These are phyloP conservation scores for Scaptomyza cyrtandrae DNA, from an alignment of 2,888 invertebrate species.

Conservation along the genomic window DNA sequence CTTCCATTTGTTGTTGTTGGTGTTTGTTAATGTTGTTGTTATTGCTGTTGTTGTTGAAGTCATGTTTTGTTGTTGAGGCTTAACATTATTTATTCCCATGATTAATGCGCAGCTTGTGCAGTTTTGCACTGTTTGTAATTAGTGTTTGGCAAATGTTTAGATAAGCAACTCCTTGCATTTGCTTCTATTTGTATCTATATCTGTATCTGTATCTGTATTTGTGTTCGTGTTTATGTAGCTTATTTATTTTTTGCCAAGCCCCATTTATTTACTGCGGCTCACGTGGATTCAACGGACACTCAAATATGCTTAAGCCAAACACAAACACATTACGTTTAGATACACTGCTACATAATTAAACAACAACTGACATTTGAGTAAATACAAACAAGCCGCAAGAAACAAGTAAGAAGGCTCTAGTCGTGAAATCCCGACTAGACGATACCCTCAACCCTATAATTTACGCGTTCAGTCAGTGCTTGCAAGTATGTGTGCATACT, in stretches of 20 bases:
- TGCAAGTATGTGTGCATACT: no score
- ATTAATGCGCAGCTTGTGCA: conserved; percentile 60
- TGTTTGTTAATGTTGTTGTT: conserved; percentile 1
- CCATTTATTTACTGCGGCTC: conserved; percentile 61
- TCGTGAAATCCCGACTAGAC: no score
- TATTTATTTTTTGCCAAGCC: conserved; percentile 65
- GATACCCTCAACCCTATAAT: no score
- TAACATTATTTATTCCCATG: conserved; percentile 66
- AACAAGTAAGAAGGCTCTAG: conserved; percentile 1
- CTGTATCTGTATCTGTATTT: conserved; percentile 18
- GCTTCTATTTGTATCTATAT: conserved; percentile 1
- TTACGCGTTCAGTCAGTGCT: no score
- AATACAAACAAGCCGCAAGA: conserved; percentile 36
- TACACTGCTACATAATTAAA: conserved; percentile 64
- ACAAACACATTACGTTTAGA: conserved; percentile 66
- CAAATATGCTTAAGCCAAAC: conserved; percentile 56
- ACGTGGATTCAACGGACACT: conserved; percentile 49
- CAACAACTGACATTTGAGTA: conserved; percentile 55
- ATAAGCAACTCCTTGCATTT: conserved; percentile 27
- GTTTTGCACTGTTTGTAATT: conserved; percentile 51
- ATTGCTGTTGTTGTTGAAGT: conserved; percentile 20
- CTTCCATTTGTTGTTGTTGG: conserved; percentile 14
- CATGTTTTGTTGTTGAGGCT: conserved; percentile 27
- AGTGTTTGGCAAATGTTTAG: conserved; percentile 66
- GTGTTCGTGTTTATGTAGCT: conserved; percentile 24